phyloP scores from a whole-genome alignment of 2,888 invertebrate species.

The Xanthorhoe spadicearia region DNA sequence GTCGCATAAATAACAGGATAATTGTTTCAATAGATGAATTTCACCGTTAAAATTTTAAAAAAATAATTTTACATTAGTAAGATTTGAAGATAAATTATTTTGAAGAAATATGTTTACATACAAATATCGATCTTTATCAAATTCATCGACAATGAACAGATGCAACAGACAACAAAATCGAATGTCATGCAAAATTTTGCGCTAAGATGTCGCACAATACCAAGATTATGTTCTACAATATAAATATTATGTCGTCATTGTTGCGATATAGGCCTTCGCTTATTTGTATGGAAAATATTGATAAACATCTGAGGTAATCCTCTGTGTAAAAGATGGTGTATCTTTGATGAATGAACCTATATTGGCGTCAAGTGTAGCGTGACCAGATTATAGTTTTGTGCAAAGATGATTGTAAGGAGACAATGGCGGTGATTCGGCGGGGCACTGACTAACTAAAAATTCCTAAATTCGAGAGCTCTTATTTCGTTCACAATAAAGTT shows the following conservation, averaged over 20 bases:
- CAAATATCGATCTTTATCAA: constrained; percentile 24
- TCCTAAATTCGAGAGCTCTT: too few relatives aligned
- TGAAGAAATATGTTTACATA: background rate
- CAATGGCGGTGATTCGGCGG: too few relatives aligned
- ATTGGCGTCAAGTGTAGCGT: constrained; percentile 83
- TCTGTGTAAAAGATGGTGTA: constrained; percentile 41
- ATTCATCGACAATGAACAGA: constrained; percentile 26
- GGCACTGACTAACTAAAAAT: too few relatives aligned
- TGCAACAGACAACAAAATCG: constrained; percentile 52
- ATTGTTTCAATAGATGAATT: background rate
- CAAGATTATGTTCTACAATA: constrained; percentile 63
- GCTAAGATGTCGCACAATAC: constrained; percentile 58
- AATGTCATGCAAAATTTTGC: constrained; percentile 66
- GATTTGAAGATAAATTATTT: background rate
- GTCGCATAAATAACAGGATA: background rate
- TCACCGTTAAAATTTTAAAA: background rate
- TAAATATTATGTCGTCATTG: constrained; percentile 77
- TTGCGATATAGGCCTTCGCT: constrained; percentile 60
- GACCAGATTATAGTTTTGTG: constrained; percentile 78
- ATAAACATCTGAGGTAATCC: constrained; percentile 68
- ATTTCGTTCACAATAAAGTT: too few relatives aligned
- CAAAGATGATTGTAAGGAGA: constrained; percentile 62
- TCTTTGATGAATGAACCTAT: constrained; percentile 66
- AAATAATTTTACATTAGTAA: background rate
- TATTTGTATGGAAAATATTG: constrained; percentile 74